phyloP scores from a whole-genome alignment of 2,888 invertebrate species.

The Lapara coniferarum region DNA sequence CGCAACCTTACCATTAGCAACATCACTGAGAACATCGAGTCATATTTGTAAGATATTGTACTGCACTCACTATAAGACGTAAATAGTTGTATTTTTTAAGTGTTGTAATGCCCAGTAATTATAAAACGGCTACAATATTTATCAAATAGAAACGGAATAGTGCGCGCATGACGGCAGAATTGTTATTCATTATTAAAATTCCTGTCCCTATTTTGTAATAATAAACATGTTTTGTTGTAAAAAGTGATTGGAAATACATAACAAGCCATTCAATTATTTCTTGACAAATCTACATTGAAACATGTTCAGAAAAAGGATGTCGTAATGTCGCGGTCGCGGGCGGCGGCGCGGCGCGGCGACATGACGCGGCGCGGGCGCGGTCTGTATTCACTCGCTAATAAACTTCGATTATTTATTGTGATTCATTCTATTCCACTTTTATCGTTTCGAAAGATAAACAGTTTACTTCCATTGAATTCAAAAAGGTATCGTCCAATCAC shows the following conservation, averaged over 20 bases:
- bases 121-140: too few relatives aligned
- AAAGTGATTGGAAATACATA: background rate
- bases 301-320: background rate
- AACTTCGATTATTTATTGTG: background rate
- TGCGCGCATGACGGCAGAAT: too few relatives aligned
- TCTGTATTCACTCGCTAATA: background rate
- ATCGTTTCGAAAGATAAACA: background rate
- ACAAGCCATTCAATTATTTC: background rate
- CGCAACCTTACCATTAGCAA: too few relatives aligned
- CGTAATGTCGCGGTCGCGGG: background rate
- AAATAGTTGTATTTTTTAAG: too few relatives aligned
- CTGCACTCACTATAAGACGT: too few relatives aligned
- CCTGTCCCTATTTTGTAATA: background rate
- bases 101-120: too few relatives aligned
- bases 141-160: too few relatives aligned
- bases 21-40: too few relatives aligned
- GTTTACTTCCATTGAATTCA: background rate
- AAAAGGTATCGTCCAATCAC: background rate
- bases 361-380: too few relatives aligned
- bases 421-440: conserved; percentile 5
- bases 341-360: too few relatives aligned
- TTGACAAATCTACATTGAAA: background rate
- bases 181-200: too few relatives aligned
- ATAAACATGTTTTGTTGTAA: background rate
- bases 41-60: too few relatives aligned